Evolutionary conservation across 2,113 vertebrate species (phyloP).

Genomic region (Hyperopisus bebe): DNA sequence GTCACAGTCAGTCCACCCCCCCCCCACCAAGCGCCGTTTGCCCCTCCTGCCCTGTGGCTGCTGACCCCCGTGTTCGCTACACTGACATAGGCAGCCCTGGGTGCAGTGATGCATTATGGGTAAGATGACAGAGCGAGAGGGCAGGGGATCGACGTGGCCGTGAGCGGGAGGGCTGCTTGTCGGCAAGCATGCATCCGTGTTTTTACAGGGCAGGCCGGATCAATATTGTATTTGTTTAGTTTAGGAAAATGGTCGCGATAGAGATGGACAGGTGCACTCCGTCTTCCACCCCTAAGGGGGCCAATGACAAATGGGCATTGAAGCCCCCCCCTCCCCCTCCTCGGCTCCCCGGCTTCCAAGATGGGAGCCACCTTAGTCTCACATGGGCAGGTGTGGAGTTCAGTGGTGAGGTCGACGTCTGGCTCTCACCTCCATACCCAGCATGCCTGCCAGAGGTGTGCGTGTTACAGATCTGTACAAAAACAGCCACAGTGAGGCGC

Average conservation of each 20-base stretch:
- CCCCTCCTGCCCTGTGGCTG: neutral
- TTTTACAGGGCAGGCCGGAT: constrained; percentile 38
- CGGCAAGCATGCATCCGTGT: constrained; percentile 28
- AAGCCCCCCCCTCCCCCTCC: constrained; percentile 37
- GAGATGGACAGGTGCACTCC: constrained; percentile 48
- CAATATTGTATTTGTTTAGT: constrained; percentile 56
- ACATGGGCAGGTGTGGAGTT: neutral
- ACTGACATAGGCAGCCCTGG: constrained; percentile 26
- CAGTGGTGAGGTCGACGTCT: no score
- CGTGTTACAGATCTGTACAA: neutral
- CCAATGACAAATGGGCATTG: constrained; percentile 51
- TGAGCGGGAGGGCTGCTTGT: constrained; percentile 32
- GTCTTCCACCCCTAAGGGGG: constrained; percentile 49
- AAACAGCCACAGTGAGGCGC: neutral
- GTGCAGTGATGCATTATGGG: constrained; percentile 27
- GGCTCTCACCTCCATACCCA: neutral
- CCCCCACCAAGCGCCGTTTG: neutral
- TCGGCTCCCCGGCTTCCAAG: constrained; percentile 23
- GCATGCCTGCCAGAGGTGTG: neutral
- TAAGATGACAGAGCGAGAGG: constrained; percentile 50
- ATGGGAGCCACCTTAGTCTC: neutral
- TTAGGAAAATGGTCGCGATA: constrained; percentile 56
- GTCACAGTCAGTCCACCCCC: neutral
- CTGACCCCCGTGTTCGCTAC: neutral
- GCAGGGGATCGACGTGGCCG: constrained; percentile 43